phyloP scores from a whole-genome alignment of 2,113 vertebrate genomes.

The Hippocampus guttulatus region DNA sequence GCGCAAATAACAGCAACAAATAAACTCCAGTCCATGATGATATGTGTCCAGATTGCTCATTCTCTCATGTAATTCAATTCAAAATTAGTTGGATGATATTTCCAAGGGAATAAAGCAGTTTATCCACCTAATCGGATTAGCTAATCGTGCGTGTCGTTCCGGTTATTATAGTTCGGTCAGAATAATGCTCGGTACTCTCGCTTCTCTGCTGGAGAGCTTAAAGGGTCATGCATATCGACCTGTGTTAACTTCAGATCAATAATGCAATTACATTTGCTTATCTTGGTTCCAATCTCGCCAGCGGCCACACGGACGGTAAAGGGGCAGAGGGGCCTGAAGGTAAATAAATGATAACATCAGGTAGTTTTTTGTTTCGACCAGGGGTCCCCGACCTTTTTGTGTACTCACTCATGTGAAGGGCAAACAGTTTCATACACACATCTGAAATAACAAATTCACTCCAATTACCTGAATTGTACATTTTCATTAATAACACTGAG shows the following conservation, averaged over 20 bases:
- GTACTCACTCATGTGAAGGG: no score
- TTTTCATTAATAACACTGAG: background rate
- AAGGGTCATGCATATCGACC: background rate
- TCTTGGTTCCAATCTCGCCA: background rate
- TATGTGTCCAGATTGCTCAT: background rate
- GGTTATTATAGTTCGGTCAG: background rate
- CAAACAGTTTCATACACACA: no score
- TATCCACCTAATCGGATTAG: background rate
- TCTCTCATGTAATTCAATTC: background rate
- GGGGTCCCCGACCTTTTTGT: no score
- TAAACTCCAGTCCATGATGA: constrained; percentile 1
- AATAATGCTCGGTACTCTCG: background rate
- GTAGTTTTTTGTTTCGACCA: background rate
- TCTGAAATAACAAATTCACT: no score
- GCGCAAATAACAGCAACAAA: background rate
- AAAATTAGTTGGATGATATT: background rate
- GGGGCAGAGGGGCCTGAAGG: background rate
- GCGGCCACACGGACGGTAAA: background rate
- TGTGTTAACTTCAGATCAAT: background rate
- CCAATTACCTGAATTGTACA: no score
- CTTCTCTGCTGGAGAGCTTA: background rate
- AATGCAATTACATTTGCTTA: background rate
- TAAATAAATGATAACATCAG: background rate
- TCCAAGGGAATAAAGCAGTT: background rate
- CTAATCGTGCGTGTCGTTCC: background rate